Evolutionary conservation across 2,888 invertebrate genomes (phyloP).

Genomic region (Tortrix viridana): DNA sequence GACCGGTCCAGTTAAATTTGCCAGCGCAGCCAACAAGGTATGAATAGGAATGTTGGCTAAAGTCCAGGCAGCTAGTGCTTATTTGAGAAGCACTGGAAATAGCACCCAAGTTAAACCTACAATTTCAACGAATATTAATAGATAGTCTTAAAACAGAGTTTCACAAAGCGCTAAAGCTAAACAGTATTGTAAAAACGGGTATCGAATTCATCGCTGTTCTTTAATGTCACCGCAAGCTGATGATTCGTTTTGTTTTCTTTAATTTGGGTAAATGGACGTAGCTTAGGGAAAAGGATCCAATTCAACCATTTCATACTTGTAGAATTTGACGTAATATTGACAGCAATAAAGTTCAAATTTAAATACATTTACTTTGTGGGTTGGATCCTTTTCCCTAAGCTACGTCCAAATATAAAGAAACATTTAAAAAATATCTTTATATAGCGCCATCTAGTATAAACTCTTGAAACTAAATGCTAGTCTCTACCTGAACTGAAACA

Average conservation of each 20-base stretch:
- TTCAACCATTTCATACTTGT: too few relatives aligned
- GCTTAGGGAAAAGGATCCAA: too few relatives aligned
- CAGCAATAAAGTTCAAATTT: too few relatives aligned
- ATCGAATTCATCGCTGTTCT: too few relatives aligned
- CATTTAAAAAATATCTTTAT: not conserved
- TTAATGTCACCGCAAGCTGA: too few relatives aligned
- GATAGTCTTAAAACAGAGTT: constrained; percentile 15
- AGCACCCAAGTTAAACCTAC: constrained; percentile 31
- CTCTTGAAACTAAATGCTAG: not conserved
- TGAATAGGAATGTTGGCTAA: constrained; percentile 67
- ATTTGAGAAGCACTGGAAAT: constrained; percentile 46
- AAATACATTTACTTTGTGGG: too few relatives aligned
- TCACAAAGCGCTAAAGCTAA: not conserved
- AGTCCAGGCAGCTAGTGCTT: constrained; percentile 58
- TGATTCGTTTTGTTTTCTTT: too few relatives aligned
- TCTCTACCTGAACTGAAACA: not conserved
- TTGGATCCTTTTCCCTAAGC: too few relatives aligned
- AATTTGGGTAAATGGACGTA: too few relatives aligned
- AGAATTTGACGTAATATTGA: too few relatives aligned
- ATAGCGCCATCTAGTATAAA: constrained; percentile 47
- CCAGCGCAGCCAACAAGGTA: constrained; percentile 61
- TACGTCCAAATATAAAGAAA: too few relatives aligned
- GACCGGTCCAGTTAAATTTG: constrained; percentile 56
- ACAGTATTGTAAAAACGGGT: too few relatives aligned
- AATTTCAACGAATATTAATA: constrained; percentile 26